Evolutionary conservation across 2,888 invertebrate genomes (phyloP), one percentile per base, ranked within the genome.

Genomic region (Lasius platythorax): DNA sequence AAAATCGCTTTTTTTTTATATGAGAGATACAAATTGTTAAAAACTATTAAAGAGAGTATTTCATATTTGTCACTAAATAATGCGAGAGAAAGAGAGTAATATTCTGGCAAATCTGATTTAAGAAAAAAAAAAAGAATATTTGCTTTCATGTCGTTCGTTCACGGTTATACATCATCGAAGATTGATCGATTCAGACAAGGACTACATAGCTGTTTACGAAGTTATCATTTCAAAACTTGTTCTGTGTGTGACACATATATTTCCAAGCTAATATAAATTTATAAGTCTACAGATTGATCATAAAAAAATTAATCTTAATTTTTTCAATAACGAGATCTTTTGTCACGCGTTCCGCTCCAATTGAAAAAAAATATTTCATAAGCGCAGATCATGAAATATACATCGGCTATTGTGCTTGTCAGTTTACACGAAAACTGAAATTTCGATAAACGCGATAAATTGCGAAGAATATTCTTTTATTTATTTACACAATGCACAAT

Each of bases 281-380:
- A 78, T 78, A 56, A n/a, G 28, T 67, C 4, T 28, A 18, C 15
- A 67, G 23, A 67, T 18, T 46, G 50, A 5, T 33, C 30, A 50
- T 50, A 75, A 46, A 33, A 64, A 33, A 64, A 33, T 75, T 40
- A 33, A 23, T n/a, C 15, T n/a, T 43, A 43, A 63, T 63, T 50
- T 61, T 11, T n/a, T 12, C 33, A 50, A 23, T 12, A 43, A 30
- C 3, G 9, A 11, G n/a, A 50, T 28, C 3, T 18, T 75, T 63
- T 18, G 1, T 64, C 33, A 50, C 2, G n/a, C 9, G 2, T 74
- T 74, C 4, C n/a, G 12, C 12, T 74, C 0, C 3, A 43, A 61
- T 23, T n/a, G 4, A 40, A 40, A 61, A 58, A 58, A 37, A n/a
- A 11, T 5, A 75, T 43, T 28, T 61, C 2, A n/a, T 74, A 3